These are phyloP conservation scores for Nothobranchius kuhntae DNA, from an alignment of 2,113 vertebrate species.

Conservation along the genomic window DNA sequence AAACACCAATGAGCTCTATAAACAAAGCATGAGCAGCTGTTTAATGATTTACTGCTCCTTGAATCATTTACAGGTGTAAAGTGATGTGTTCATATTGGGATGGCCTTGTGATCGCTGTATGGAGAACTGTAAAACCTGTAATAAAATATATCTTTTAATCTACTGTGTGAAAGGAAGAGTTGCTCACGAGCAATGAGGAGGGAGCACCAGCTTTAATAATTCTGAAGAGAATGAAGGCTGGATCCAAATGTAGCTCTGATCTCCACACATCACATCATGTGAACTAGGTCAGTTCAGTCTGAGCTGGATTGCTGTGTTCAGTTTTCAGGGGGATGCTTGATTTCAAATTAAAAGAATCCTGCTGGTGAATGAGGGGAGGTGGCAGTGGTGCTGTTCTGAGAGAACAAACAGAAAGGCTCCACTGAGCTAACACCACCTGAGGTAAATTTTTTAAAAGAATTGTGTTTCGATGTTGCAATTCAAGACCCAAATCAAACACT, in stretches of 20 bases:
- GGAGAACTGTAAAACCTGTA: too few relatives aligned
- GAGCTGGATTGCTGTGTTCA: slow-evolving; percentile 31
- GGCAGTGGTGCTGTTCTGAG: slow-evolving; percentile 23
- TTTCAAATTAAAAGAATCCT: slow-evolving; percentile 6
- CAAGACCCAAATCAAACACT: too few relatives aligned
- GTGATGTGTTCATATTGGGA: too few relatives aligned
- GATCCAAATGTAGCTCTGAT: slow-evolving; percentile 51
- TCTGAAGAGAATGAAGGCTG: slow-evolving; percentile 36
- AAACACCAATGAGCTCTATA: not conserved
- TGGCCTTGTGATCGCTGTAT: too few relatives aligned
- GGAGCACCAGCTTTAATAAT: slow-evolving; percentile 49
- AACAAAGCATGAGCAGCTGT: not conserved
- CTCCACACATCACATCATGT: slow-evolving; percentile 59
- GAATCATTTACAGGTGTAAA: not conserved
- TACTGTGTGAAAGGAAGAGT: not conserved
- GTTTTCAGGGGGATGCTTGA: slow-evolving; percentile 8
- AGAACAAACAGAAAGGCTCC: slow-evolving; percentile 28
- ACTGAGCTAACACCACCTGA: not conserved
- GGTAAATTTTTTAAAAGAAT: not conserved
- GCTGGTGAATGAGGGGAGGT: not conserved
- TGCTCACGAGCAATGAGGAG: not conserved
- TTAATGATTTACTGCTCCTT: slow-evolving; percentile 6
- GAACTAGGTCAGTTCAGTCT: slow-evolving; percentile 61
- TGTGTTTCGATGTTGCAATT: not conserved
- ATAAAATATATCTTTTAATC: not conserved